Evolutionary conservation across 2,888 invertebrate genomes (phyloP).

Genomic region (Iselma pallidipennis): DNA sequence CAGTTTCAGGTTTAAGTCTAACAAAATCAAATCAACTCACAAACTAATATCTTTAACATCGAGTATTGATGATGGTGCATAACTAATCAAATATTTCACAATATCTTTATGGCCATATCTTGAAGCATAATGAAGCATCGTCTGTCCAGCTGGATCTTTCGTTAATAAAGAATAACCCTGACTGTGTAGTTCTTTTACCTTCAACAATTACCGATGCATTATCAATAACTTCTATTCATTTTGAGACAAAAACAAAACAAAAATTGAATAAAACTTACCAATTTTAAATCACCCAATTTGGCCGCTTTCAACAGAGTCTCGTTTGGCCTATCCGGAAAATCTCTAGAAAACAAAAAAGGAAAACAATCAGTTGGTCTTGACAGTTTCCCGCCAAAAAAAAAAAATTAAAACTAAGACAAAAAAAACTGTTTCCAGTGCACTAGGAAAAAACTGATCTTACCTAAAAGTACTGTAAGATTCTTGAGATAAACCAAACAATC

Average conservation of each 20-base stretch:
- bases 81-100: constrained; percentile 84
- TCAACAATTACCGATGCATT: constrained; percentile 30
- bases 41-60: constrained; percentile 86
- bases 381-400: no score
- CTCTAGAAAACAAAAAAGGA: constrained; percentile 61
- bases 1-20: no score
- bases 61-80: constrained; percentile 80
- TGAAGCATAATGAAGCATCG: constrained; percentile 87
- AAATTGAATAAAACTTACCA: constrained; percentile 59
- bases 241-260: background rate
- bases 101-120: constrained; percentile 88
- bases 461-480: constrained; percentile 73
- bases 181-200: constrained; percentile 83
- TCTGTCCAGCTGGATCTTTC: constrained; percentile 83
- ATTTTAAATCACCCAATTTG: constrained; percentile 78
- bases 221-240: background rate
- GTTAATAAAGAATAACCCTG: constrained; percentile 83
- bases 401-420: constrained; percentile 6
- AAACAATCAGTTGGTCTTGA: no score
- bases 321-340: constrained; percentile 79
- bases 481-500: constrained; percentile 79
- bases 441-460: constrained; percentile 52
- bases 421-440: background rate
- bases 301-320: constrained; percentile 83
- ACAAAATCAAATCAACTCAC: constrained; percentile 57